Percentiles rank a stretch among this genome's conserved stretches.
These are phyloP conservation scores for Myanophis thanlyinensis DNA, from an alignment of 2,113 vertebrate species.

Conservation along the genomic window DNA sequence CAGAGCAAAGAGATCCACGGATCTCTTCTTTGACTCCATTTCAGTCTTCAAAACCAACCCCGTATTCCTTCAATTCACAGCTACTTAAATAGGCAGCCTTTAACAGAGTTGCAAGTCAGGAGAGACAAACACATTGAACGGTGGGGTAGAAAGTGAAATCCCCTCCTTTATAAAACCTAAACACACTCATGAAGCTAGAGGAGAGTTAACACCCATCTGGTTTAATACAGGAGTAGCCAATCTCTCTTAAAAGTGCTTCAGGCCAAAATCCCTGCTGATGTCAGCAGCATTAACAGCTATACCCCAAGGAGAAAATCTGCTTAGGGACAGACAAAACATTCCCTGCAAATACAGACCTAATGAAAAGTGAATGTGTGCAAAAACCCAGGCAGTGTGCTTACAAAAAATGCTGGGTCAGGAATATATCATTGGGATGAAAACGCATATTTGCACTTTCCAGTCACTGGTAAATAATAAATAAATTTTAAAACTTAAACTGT, in stretches of 20 bases:
- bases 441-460: neutral
- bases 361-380: neutral
- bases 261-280: neutral
- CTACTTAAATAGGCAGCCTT: neutral
- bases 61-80: neutral
- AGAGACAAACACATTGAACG: neutral
- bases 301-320: neutral
- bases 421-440: neutral
- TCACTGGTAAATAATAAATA: neutral
- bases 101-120: too few relatives aligned
- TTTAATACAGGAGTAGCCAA: neutral
- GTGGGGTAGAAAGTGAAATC: too few relatives aligned
- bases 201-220: neutral
- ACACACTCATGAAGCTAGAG: neutral
- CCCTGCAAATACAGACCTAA: neutral
- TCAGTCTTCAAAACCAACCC: neutral
- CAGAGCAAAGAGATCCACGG: neutral
- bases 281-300: neutral
- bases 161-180: neutral
- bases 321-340: neutral
- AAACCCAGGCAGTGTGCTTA: neutral
- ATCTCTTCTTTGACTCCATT: neutral
- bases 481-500: neutral
- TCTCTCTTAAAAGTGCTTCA: neutral
- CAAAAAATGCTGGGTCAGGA: neutral